A percentile compares a stretch with the other conserved stretches of the same genome.
phyloP scores from a whole-genome alignment of 2,113 vertebrate genomes.

The Ancistrus triradiatus region DNA sequence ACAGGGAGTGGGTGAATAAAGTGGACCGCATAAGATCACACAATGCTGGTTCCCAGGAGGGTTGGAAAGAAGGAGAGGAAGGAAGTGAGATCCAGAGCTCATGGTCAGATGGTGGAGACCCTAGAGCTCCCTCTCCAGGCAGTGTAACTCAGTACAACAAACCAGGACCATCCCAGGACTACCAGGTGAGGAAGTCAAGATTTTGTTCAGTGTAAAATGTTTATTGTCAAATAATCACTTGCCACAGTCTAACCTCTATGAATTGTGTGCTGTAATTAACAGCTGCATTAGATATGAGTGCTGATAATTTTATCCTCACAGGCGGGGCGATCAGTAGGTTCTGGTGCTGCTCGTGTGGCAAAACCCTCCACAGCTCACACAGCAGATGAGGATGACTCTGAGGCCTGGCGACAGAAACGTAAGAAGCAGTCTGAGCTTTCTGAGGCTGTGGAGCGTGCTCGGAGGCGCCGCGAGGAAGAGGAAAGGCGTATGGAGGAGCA shows the following conservation, averaged over 20 bases:
- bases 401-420: conserved; percentile 93
- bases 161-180: conserved; percentile 66
- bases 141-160: conserved; percentile 70
- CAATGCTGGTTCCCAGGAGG: conserved; percentile 68
- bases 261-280: background rate
- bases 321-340: conserved; percentile 43
- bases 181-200: too few relatives aligned
- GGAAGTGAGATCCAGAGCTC: conserved; percentile 60
- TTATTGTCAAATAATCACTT: too few relatives aligned
- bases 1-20: conserved; percentile 73
- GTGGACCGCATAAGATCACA: conserved; percentile 75
- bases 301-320: conserved; percentile 20
- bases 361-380: conserved; percentile 61
- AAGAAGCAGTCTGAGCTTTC: conserved; percentile 88
- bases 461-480: conserved; percentile 89
- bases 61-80: conserved; percentile 80
- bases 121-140: conserved; percentile 66
- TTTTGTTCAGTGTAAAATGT: too few relatives aligned
- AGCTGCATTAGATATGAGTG: too few relatives aligned
- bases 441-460: conserved; percentile 89
- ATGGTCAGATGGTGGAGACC: conserved; percentile 59
- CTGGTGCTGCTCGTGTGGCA: conserved; percentile 43
- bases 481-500: conserved; percentile 97
- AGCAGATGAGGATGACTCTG: conserved; percentile 77
- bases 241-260: too few relatives aligned